Evolutionary conservation across 2,113 vertebrate genomes (phyloP), one percentile per base, ranked within the genome.

Genomic region (Noturus placidus): DNA sequence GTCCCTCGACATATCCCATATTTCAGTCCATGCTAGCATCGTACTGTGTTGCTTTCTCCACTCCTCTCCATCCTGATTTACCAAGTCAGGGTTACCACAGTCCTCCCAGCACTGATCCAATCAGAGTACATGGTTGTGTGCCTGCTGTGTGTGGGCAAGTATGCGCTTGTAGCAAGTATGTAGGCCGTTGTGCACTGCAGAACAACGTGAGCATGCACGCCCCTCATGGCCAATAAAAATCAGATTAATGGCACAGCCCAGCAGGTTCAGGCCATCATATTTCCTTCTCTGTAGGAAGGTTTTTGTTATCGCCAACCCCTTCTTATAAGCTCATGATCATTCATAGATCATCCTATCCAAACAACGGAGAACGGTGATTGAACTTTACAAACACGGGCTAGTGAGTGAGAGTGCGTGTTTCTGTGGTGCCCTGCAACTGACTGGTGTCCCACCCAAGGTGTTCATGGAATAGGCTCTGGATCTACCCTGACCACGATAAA

Each of bases 201-300:
- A 59, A 69, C 54, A 42, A 82, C 54, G 46, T 59, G 82, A 88
- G 74, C 70, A 65, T 65, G 63, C 25, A 50, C 54, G 56, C n/a
- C 84, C 90, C 25, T 35, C 63, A 46, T 74, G 90, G 90, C 88
- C 89, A 90, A 87, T 93, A 88, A 93, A 87, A 87, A 88, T 56
- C 87, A 87, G 87, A 90, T 91, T 93, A 91, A 93, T 25, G 54
- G 84, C 8, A 1, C 88, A 86, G 82, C 88, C 88, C 90, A 70
- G 86, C 82, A 89, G 91, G 86, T 91, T 84, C 88, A 61, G 69
- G 70, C 83, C 81, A 15, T 14, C 89, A 77, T 70, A 81, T 87
- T 93, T 92, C 88, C 82, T 86, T 84, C 88, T 77, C 69, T 89
- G 22, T 25, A 79, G 82, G 86, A 92, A 63, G 74, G 69, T 17